These are phyloP conservation scores for Sebastes kiyomatsui DNA, from an alignment of 2,797 vertebrate species.

Conservation along the genomic window DNA sequence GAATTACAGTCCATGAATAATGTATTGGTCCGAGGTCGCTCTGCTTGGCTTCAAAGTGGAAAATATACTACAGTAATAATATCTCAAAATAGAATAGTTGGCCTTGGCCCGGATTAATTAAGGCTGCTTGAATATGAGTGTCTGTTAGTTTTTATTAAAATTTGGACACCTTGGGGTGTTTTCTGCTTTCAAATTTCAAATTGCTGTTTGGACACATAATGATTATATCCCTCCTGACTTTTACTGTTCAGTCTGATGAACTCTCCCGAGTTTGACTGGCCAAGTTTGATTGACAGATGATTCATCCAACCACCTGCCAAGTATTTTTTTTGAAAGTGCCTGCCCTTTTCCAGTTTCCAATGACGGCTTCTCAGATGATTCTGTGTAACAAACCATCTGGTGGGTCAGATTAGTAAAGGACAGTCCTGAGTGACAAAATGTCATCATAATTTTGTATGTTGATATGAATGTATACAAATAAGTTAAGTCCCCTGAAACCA, in stretches of 20 bases:
- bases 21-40: neutral
- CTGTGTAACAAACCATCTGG: too few relatives aligned
- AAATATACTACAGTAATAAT: conserved; percentile 6
- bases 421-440: neutral
- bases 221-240: neutral
- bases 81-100: conserved; percentile 9
- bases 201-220: neutral
- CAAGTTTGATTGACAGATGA: too few relatives aligned
- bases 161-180: neutral
- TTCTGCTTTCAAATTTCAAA: neutral
- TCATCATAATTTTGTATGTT: neutral
- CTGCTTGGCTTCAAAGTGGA: conserved; percentile 5
- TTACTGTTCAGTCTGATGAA: neutral
- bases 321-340: too few relatives aligned
- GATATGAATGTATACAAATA: neutral
- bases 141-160: neutral
- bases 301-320: too few relatives aligned
- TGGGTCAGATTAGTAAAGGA: too few relatives aligned
- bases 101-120: neutral
- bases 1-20: conserved; percentile 26
- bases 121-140: neutral
- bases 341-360: too few relatives aligned
- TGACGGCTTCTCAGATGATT: too few relatives aligned
- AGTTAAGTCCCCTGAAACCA: neutral
- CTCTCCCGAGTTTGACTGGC: too few relatives aligned